Conservation (phyloP, 2,113 vertebrate genomes). For the Oryzias melastigma region DNA sequence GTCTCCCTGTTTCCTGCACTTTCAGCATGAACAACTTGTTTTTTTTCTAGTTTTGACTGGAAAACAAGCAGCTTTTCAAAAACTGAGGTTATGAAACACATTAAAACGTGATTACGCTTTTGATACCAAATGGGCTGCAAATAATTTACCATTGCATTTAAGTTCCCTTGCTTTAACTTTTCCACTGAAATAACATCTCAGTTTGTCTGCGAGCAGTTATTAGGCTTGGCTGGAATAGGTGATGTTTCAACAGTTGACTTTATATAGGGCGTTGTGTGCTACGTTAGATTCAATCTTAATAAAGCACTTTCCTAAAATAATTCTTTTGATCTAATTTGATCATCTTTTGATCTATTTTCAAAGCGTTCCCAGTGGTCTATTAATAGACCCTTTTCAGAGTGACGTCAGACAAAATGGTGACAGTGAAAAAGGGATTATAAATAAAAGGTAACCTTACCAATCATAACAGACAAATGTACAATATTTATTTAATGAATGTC, state of each 20-base stretch:
- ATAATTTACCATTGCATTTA: conserved; percentile 13
- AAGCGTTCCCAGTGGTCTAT: no score
- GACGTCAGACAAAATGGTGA: no score
- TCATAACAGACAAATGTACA: no score
- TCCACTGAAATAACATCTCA: conserved; percentile 9
- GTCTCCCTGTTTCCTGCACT: conserved; percentile 52
- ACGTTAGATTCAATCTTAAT: not conserved
- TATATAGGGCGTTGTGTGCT: not conserved
- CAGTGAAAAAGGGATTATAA: no score
- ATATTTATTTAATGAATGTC: no score
- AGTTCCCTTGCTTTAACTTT: conserved; percentile 30
- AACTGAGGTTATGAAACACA: conserved; percentile 10
- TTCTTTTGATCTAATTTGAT: no score
- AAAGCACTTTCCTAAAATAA: not conserved
- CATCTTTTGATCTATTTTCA: no score
- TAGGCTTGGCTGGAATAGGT: not conserved
- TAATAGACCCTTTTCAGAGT: no score
- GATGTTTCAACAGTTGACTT: conserved; percentile 10
- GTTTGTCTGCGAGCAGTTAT: conserved; percentile 3
- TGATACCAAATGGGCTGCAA: conserved; percentile 27
- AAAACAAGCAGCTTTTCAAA: conserved; percentile 42
- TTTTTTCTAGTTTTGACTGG: conserved; percentile 21
- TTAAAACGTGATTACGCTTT: conserved; percentile 4
- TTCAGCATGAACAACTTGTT: conserved; percentile 52
- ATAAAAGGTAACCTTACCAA: no score